Evolutionary conservation across 2,888 invertebrate species (phyloP).

Genomic region (Parascotia fuliginaria): DNA sequence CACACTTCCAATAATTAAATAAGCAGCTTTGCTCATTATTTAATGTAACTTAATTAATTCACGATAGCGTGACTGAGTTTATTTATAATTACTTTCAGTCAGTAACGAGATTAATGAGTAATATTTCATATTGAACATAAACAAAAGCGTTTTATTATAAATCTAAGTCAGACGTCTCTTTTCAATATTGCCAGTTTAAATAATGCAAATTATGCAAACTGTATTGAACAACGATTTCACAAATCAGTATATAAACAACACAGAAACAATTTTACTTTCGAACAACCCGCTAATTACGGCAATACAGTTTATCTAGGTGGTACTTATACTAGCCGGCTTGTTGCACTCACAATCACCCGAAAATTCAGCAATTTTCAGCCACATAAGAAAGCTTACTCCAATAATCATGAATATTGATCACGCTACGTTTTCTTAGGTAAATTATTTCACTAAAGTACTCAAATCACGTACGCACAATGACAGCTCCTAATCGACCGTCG

Average conservation of each 20-base stretch:
- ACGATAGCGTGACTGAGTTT: background rate
- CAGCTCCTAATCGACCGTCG: conserved; percentile 74
- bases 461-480: conserved; percentile 77
- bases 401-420: conserved; percentile 75
- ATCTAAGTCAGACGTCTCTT: background rate
- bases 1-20: too few species aligned
- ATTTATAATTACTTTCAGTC: background rate
- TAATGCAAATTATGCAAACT: background rate
- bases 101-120: background rate
- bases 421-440: conserved; percentile 66
- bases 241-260: background rate
- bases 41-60: background rate
- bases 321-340: conserved; percentile 40
- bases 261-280: conserved; percentile 12
- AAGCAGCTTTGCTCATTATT: too few species aligned
- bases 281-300: conserved; percentile 32
- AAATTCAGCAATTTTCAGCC: conserved; percentile 57
- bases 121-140: background rate
- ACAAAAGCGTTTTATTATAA: background rate
- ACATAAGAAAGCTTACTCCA: conserved; percentile 55
- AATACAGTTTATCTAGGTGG: conserved; percentile 29
- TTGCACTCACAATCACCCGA: conserved; percentile 44
- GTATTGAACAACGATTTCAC: background rate
- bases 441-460: conserved; percentile 48
- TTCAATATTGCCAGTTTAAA: background rate